Evolutionary conservation across 2,888 invertebrate genomes (phyloP).

Genomic region (Diplazon laetatorius): DNA sequence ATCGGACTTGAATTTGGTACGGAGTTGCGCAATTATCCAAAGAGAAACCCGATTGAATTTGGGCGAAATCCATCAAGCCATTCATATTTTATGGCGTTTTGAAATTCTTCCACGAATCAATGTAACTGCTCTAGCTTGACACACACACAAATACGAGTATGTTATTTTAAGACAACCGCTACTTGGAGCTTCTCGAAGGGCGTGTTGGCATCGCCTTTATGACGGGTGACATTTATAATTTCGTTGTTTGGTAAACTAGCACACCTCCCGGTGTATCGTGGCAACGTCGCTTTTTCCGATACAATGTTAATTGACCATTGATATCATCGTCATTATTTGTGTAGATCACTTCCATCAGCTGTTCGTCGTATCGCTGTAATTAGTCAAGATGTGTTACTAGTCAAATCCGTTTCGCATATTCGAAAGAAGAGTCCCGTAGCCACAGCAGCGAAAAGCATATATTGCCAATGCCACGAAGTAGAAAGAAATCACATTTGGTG

Average conservation of each 20-base stretch:
- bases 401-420: conserved; percentile 42
- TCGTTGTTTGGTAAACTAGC: neutral
- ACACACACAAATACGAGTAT: neutral
- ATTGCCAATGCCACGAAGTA: conserved; percentile 35
- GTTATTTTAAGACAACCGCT: neutral
- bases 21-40: too few relatives aligned
- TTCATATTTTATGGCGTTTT: too few relatives aligned
- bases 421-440: conserved; percentile 14
- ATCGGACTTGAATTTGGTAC: too few relatives aligned
- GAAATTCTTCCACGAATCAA: too few relatives aligned
- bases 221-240: neutral
- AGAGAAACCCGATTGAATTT: too few relatives aligned
- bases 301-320: neutral
- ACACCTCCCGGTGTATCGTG: neutral
- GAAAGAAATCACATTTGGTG: conserved; percentile 40
- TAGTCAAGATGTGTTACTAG: conserved; percentile 33
- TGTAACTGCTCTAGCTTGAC: neutral
- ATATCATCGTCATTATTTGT: conserved; percentile 5
- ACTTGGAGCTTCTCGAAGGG: neutral
- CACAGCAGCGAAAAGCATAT: conserved; percentile 13
- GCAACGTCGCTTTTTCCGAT: too few relatives aligned
- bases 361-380: conserved; percentile 23
- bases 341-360: conserved; percentile 25
- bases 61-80: too few relatives aligned
- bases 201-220: neutral